phyloP scores from a whole-genome alignment of 1,140 invertebrate species.

The Brevipalpus yothersi region DNA sequence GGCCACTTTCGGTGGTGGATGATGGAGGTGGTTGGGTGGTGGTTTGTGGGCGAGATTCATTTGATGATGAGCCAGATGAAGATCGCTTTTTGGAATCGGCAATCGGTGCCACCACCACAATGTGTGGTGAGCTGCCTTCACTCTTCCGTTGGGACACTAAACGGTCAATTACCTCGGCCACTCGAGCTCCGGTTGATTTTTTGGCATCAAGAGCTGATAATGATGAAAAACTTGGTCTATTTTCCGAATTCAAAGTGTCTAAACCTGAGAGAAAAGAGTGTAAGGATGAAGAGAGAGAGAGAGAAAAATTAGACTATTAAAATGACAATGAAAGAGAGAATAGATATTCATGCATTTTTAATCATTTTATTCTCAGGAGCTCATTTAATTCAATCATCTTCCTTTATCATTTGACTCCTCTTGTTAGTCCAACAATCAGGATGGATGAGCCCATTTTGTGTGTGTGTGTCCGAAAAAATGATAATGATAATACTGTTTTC shows the following conservation, averaged over 20 bases:
- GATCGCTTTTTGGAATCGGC: neutral
- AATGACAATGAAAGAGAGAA: neutral
- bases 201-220: neutral
- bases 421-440: no score
- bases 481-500: no score
- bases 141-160: conserved; percentile 4
- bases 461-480: no score
- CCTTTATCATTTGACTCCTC: no score
- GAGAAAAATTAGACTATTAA: neutral
- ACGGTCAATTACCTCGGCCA: conserved; percentile 9
- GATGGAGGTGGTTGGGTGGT: neutral
- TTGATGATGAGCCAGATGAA: neutral
- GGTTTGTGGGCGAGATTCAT: neutral
- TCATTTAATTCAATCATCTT: no score
- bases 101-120: conserved; percentile 7
- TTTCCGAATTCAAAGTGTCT: neutral
- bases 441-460: no score
- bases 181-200: conserved; percentile 3
- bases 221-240: neutral
- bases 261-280: neutral
- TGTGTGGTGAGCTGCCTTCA: neutral
- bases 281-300: neutral
- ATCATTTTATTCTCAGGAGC: no score
- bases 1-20: neutral
- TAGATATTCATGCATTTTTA: no score